These are phyloP conservation scores for Odontocolon sp. DNA, from an alignment of 2,888 invertebrate genomes.

Conservation along the genomic window DNA sequence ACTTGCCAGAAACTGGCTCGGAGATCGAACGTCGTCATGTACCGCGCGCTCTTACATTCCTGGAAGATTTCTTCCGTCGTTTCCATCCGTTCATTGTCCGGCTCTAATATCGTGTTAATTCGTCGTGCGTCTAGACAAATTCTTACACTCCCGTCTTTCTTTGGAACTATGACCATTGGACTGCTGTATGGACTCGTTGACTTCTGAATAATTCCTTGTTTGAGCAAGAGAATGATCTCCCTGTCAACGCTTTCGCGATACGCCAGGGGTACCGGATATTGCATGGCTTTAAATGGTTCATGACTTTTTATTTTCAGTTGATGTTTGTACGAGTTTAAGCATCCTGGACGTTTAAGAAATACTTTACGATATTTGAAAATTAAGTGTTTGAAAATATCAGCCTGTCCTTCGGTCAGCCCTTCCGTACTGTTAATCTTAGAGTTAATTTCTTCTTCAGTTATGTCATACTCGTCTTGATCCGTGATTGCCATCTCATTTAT, in stretches of 20 bases:
- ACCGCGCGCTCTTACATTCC: too few relatives aligned
- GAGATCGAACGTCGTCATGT: neutral
- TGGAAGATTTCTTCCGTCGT: too few relatives aligned
- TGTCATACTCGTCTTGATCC: neutral
- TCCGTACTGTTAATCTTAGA: neutral
- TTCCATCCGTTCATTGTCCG: too few relatives aligned
- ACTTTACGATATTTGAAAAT: neutral
- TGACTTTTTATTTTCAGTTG: neutral
- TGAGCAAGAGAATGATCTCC: neutral
- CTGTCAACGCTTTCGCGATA: neutral
- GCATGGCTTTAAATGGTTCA: neutral
- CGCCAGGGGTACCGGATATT: too few relatives aligned
- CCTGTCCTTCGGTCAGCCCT: neutral
- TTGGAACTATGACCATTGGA: neutral
- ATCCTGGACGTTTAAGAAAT: neutral
- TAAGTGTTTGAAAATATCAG: neutral
- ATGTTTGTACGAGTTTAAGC: neutral
- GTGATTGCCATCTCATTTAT: neutral
- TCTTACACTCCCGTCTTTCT: neutral
- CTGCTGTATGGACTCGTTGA: too few relatives aligned
- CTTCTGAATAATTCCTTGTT: too few relatives aligned
- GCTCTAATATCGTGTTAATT: too few relatives aligned
- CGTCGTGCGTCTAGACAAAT: too few relatives aligned
- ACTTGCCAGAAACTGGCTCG: too few relatives aligned
- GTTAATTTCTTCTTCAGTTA: neutral